Evolutionary conservation across 2,113 vertebrate genomes (phyloP).

Genomic region (Myrmecobius fasciatus): DNA sequence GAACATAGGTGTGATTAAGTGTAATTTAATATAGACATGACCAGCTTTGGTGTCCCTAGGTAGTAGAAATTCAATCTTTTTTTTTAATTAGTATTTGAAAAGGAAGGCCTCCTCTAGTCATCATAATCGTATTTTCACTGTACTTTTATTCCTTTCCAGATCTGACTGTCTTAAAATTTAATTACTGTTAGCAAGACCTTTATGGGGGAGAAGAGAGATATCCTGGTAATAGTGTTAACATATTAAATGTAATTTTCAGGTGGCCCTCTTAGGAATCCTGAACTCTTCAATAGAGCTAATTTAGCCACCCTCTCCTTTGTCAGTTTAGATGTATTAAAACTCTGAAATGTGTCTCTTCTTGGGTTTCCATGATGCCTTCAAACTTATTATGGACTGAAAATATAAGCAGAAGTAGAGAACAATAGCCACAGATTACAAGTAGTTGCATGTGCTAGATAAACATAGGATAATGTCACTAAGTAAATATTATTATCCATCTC

Average conservation of each 20-base stretch:
- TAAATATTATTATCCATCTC: background rate
- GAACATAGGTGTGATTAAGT: slow-evolving; percentile 67
- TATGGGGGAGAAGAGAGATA: slow-evolving; percentile 82
- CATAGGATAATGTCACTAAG: background rate
- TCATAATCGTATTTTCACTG: slow-evolving; percentile 78
- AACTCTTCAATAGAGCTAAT: slow-evolving; percentile 74
- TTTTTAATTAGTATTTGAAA: slow-evolving; percentile 82
- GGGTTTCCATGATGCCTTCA: slow-evolving; percentile 51
- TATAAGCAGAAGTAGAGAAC: background rate
- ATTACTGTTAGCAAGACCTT: slow-evolving; percentile 86
- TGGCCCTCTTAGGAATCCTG: slow-evolving; percentile 79
- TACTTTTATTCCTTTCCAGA: slow-evolving; percentile 80
- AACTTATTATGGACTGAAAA: slow-evolving; percentile 44
- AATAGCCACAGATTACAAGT: background rate
- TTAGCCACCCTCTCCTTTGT: slow-evolving; percentile 70
- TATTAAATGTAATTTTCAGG: slow-evolving; percentile 85
- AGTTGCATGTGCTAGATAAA: background rate
- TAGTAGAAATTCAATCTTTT: slow-evolving; percentile 77
- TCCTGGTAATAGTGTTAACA: slow-evolving; percentile 81
- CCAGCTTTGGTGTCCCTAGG: slow-evolving; percentile 69
- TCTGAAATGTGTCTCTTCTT: slow-evolving; percentile 67
- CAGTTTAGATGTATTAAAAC: slow-evolving; percentile 73
- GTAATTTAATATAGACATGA: slow-evolving; percentile 73
- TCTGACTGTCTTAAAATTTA: slow-evolving; percentile 84
- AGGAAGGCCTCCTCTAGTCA: slow-evolving; percentile 75